These are phyloP conservation scores for Ochropleura plecta DNA, from an alignment of 2,888 invertebrate species.

Conservation along the genomic window DNA sequence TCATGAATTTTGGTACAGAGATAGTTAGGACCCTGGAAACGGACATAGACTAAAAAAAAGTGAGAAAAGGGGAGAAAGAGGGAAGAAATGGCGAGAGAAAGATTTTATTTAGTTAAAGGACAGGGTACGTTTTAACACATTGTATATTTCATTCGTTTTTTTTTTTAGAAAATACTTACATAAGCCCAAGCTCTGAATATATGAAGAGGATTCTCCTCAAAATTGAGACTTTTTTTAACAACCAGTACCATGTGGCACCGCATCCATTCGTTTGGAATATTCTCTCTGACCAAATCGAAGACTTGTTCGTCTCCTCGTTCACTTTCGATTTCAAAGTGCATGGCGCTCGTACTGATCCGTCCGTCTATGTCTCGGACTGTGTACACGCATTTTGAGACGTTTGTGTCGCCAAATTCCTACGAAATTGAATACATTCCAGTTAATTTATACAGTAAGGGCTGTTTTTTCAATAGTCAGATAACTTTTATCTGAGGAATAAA, in stretches of 20 bases:
- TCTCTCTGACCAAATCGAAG: slow-evolving; percentile 80
- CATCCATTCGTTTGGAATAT: slow-evolving; percentile 73
- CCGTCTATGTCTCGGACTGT: slow-evolving; percentile 85
- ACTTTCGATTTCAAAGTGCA: slow-evolving; percentile 82
- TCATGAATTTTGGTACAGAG: no score
- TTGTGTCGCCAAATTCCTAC: slow-evolving; percentile 84
- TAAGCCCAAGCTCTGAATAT: slow-evolving; percentile 89
- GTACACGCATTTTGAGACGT: slow-evolving; percentile 81
- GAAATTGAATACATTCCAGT: slow-evolving; percentile 4
- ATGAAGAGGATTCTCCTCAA: slow-evolving; percentile 88
- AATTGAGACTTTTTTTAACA: slow-evolving; percentile 79
- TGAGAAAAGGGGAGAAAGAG: no score
- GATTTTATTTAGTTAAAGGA: no score
- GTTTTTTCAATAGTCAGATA: no score
- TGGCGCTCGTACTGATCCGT: slow-evolving; percentile 82
- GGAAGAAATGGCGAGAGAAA: no score
- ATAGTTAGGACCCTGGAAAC: no score
- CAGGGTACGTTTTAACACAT: no score
- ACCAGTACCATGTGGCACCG: slow-evolving; percentile 82
- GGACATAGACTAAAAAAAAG: no score
- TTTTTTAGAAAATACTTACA: slow-evolving; percentile 80
- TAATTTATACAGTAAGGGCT: background rate
- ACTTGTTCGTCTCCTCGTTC: slow-evolving; percentile 79
- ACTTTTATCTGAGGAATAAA: no score
- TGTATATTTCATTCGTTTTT: no score